These are phyloP conservation scores for Neodiprion pinetum DNA, from an alignment of 1,140 invertebrate genomes.

Conservation along the genomic window DNA sequence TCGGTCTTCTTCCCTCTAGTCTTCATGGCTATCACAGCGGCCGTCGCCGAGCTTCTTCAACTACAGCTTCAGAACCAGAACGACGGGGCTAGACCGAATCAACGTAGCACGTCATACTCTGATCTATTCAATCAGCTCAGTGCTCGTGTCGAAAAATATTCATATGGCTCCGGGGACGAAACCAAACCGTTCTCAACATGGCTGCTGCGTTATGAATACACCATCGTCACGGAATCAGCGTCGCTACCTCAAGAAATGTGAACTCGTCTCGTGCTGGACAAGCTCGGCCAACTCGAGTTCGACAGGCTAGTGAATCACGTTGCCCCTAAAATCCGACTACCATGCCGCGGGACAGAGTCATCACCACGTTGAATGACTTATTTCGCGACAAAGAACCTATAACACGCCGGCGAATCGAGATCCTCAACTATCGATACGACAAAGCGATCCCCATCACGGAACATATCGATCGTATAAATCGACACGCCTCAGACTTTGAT, in stretches of 20 bases:
- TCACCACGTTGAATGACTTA: neutral
- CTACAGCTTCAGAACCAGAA: slow-evolving; percentile 15
- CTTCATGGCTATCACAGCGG: neutral
- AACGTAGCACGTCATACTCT: neutral
- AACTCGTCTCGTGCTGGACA: neutral
- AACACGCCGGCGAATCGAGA: slow-evolving; percentile 13
- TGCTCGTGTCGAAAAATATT: slow-evolving; percentile 16
- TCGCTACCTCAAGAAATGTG: neutral
- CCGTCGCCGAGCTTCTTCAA: slow-evolving; percentile 10
- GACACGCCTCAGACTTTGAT: slow-evolving; percentile 9
- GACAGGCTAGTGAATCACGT: neutral
- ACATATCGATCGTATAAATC: slow-evolving; percentile 17
- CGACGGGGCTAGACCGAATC: neutral
- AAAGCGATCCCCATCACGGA: neutral
- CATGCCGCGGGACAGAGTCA: neutral
- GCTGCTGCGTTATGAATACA: neutral
- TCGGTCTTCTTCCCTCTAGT: too few species aligned
- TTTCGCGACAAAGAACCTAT: slow-evolving; percentile 11
- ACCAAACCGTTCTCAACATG: neutral
- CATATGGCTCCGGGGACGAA: slow-evolving; percentile 8
- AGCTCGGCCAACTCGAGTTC: neutral
- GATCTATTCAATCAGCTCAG: slow-evolving; percentile 14
- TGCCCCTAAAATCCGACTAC: neutral
- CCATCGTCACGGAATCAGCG: neutral
- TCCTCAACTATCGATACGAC: slow-evolving; percentile 15